A percentile compares a stretch with the other conserved stretches of the same genome.
These are phyloP conservation scores for Anser cygnoides DNA, from an alignment of 2,113 vertebrate genomes.

Conservation along the genomic window DNA sequence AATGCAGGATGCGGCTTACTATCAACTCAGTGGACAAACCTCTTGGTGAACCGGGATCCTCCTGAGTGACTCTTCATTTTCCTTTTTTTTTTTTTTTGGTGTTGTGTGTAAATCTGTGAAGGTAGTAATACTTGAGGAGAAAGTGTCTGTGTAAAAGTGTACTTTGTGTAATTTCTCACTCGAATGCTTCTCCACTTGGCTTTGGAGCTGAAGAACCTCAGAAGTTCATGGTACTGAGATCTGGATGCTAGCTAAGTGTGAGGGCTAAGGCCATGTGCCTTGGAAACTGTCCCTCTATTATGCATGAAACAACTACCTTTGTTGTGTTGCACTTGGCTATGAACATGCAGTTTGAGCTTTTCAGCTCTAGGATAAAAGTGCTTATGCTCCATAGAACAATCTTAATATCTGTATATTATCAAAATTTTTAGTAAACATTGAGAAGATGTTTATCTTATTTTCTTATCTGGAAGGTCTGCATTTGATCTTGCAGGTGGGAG, in stretches of 20 bases:
- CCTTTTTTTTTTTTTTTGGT: background rate
- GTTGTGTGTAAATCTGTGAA: background rate
- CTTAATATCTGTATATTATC: background rate
- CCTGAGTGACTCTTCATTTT: background rate
- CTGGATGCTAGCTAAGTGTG: background rate
- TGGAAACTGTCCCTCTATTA: background rate
- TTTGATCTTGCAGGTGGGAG: background rate
- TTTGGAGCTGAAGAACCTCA: background rate
- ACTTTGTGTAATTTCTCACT: background rate
- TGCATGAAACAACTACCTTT: background rate
- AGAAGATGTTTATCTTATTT: background rate
- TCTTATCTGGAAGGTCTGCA: background rate
- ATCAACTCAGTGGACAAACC: background rate
- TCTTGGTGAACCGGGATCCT: background rate
- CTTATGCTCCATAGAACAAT: background rate
- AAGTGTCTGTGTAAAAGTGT: background rate
- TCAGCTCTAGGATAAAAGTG: background rate
- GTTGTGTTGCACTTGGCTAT: background rate
- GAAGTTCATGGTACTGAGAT: background rate
- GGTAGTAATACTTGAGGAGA: background rate
- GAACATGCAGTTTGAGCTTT: background rate
- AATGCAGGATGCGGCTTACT: rapidly evolving
- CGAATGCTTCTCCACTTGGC: background rate
- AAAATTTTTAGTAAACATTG: background rate
- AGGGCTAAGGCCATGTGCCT: background rate